Conservation (phyloP, 2,888 invertebrate genomes). For the Subacronicta megacephala region DNA sequence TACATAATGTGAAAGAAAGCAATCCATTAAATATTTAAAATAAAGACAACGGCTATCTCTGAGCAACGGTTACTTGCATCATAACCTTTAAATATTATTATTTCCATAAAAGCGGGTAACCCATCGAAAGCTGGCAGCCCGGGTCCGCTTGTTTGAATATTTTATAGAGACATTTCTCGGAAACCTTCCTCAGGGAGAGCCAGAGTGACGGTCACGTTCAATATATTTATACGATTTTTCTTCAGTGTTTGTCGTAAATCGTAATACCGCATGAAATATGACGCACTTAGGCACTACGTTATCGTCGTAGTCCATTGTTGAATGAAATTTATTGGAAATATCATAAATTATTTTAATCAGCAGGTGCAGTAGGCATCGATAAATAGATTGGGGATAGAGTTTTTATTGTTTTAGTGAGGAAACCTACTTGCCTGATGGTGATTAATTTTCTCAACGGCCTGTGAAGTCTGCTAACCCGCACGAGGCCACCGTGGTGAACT, state of each 20-base stretch:
- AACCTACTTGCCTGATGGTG: no score
- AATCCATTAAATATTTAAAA: no score
- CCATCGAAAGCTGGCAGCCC: conserved; percentile 38
- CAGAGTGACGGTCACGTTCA: conserved; percentile 42
- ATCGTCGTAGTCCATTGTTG: conserved; percentile 28
- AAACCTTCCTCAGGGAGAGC: conserved; percentile 37
- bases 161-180: conserved; percentile 43
- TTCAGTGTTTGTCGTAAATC: conserved; percentile 36
- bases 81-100: conserved; percentile 47
- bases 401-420: no score
- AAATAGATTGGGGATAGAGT: no score
- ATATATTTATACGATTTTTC: conserved; percentile 47
- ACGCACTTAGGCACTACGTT: conserved; percentile 21
- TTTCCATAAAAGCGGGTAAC: conserved; percentile 33
- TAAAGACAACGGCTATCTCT: conserved; percentile 8
- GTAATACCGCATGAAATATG: conserved; percentile 30
- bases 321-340: no score
- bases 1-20: no score
- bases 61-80: conserved; percentile 16
- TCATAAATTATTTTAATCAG: no score
- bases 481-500: no score
- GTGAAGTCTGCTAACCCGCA: no score
- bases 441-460: no score
- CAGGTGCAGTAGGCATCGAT: no score
- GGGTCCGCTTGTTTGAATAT: conserved; percentile 50